These are phyloP conservation scores for Mycalesis mineus DNA, from an alignment of 2,888 invertebrate species.

Conservation along the genomic window DNA sequence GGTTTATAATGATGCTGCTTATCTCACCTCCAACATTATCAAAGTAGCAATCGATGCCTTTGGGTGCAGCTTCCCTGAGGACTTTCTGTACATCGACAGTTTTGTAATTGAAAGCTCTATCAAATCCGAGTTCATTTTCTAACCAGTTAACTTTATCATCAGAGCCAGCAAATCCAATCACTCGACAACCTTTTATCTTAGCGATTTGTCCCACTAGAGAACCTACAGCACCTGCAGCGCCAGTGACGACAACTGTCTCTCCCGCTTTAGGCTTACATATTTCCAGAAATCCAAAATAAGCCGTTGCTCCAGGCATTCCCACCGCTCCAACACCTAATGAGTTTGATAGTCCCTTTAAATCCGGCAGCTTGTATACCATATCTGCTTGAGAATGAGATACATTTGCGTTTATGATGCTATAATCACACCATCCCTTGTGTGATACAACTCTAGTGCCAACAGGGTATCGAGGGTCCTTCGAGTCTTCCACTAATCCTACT, in stretches of 20 bases:
- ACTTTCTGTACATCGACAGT: slow-evolving; percentile 71
- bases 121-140: slow-evolving; percentile 81
- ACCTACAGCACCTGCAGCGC: slow-evolving; percentile 87
- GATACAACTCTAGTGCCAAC: slow-evolving; percentile 79
- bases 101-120: slow-evolving; percentile 86
- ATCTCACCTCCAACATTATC: slow-evolving; percentile 86
- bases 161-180: slow-evolving; percentile 85
- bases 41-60: slow-evolving; percentile 86
- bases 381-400: slow-evolving; percentile 21
- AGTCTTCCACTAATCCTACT: slow-evolving; percentile 74
- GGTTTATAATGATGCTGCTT: slow-evolving; percentile 75
- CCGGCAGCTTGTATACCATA: slow-evolving; percentile 63
- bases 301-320: slow-evolving; percentile 85
- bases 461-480: slow-evolving; percentile 78
- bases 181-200: slow-evolving; percentile 80
- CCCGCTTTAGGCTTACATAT: slow-evolving; percentile 83
- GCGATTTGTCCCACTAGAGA: slow-evolving; percentile 86
- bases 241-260: slow-evolving; percentile 83
- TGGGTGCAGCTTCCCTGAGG: slow-evolving; percentile 80
- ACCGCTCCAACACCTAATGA: slow-evolving; percentile 80
- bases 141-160: slow-evolving; percentile 85
- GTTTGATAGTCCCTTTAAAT: slow-evolving; percentile 67
- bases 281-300: slow-evolving; percentile 84
- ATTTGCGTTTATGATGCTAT: slow-evolving; percentile 47
- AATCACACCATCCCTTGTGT: slow-evolving; percentile 82